Conservation (phyloP, 2,888 invertebrate genomes). For the Corythucha ciliata region DNA sequence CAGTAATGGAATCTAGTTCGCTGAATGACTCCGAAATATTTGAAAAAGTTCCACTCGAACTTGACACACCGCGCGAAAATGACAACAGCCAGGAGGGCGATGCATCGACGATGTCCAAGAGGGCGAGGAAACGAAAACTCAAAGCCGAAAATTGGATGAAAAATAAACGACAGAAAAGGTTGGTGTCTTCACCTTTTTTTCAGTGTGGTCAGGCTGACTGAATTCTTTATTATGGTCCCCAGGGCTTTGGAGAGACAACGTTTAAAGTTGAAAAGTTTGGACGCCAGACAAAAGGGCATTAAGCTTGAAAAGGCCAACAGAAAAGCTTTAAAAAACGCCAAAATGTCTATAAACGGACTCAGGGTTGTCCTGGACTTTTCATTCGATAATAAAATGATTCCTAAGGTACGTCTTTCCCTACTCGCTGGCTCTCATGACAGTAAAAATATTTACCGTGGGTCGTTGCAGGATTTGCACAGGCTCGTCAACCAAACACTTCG, state of each 20-base stretch:
- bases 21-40: too few species aligned
- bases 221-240: constrained; percentile 32
- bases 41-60: too few species aligned
- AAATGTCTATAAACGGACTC: constrained; percentile 56
- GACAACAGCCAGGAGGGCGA: too few species aligned
- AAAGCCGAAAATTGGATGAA: too few species aligned
- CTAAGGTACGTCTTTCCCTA: constrained; percentile 28
- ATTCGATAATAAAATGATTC: constrained; percentile 78
- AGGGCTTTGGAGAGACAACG: constrained; percentile 59
- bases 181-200: background rate
- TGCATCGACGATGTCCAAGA: too few species aligned
- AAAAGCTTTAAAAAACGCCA: constrained; percentile 66
- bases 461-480: constrained; percentile 64
- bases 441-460: constrained; percentile 13
- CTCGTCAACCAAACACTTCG: constrained; percentile 82
- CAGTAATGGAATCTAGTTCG: too few species aligned
- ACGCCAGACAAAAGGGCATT: constrained; percentile 61
- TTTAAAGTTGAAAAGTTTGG: constrained; percentile 57
- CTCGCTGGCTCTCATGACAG: too few species aligned
- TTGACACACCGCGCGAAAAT: too few species aligned
- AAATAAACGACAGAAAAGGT: too few species aligned
- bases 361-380: constrained; percentile 79
- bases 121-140: too few species aligned
- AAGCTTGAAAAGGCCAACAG: constrained; percentile 68
- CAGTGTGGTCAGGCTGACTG: too few species aligned